These are phyloP conservation scores for Cisticola juncidis DNA, from an alignment of 2,113 vertebrate genomes.

Conservation along the genomic window DNA sequence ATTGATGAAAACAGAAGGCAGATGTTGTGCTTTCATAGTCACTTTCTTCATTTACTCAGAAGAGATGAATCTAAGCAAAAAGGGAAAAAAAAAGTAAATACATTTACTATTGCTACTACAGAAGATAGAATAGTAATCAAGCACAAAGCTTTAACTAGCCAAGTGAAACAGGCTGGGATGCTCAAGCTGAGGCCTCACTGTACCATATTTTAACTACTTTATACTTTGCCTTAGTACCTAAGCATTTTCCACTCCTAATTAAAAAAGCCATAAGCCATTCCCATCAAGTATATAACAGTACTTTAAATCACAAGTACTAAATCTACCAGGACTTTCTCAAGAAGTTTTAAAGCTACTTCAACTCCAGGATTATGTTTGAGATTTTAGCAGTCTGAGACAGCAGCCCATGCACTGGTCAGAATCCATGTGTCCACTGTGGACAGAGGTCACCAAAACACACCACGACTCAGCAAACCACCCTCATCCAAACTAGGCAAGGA, in stretches of 20 bases:
- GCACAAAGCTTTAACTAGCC: background rate
- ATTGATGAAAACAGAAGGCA: constrained; percentile 52
- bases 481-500: background rate
- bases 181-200: background rate
- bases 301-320: background rate
- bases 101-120: background rate
- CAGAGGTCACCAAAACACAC: background rate
- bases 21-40: constrained; percentile 42
- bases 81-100: background rate
- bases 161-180: background rate
- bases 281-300: background rate
- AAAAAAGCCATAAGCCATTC: background rate
- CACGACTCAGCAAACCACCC: background rate
- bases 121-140: background rate
- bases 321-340: background rate
- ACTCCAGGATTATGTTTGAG: background rate
- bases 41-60: constrained; percentile 35
- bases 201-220: background rate
- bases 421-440: background rate
- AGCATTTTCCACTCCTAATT: background rate
- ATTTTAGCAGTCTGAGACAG: background rate
- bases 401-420: background rate
- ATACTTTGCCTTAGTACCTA: background rate
- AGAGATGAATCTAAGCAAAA: constrained; percentile 16
- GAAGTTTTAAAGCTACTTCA: background rate